A percentile compares a stretch with the other conserved stretches of the same genome.
These are phyloP conservation scores for Poeciliopsis occidentalis DNA, from an alignment of 2,113 vertebrate species.

Conservation along the genomic window DNA sequence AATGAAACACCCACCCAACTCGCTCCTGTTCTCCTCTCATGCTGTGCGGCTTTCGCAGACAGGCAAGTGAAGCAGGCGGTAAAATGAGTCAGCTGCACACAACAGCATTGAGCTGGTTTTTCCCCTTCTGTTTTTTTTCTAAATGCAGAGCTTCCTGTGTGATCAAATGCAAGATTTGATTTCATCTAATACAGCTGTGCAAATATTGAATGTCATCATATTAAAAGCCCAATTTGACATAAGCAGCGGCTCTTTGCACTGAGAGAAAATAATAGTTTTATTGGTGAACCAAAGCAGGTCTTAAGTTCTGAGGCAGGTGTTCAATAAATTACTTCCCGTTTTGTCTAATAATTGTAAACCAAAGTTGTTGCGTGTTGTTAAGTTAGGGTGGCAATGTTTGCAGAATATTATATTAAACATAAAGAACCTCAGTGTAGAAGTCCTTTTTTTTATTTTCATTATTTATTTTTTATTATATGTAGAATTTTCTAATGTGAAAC, in stretches of 20 bases:
- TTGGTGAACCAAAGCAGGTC: background rate
- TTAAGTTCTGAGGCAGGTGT: background rate
- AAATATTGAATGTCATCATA: background rate
- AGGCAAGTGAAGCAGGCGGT: conserved; percentile 43
- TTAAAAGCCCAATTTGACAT: background rate
- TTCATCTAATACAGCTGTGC: background rate
- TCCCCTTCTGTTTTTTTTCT: background rate
- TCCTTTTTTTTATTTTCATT: too few species aligned
- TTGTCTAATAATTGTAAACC: background rate
- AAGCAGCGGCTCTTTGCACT: background rate
- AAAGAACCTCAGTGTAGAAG: background rate
- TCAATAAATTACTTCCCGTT: background rate
- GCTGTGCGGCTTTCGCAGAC: conserved; percentile 45
- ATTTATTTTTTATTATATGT: too few species aligned
- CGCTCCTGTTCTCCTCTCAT: conserved; percentile 55
- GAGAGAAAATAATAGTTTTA: background rate
- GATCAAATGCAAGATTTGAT: conserved; percentile 16
- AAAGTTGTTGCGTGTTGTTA: background rate
- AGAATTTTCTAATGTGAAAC: too few species aligned
- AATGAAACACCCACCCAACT: conserved; percentile 52
- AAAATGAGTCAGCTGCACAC: conserved; percentile 56
- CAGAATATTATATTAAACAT: background rate
- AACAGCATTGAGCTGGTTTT: conserved; percentile 2
- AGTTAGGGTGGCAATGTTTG: too few species aligned
- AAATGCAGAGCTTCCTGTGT: background rate